phyloP scores from a whole-genome alignment of 1,140 invertebrate species.

The Cataglyphis hispanica region DNA sequence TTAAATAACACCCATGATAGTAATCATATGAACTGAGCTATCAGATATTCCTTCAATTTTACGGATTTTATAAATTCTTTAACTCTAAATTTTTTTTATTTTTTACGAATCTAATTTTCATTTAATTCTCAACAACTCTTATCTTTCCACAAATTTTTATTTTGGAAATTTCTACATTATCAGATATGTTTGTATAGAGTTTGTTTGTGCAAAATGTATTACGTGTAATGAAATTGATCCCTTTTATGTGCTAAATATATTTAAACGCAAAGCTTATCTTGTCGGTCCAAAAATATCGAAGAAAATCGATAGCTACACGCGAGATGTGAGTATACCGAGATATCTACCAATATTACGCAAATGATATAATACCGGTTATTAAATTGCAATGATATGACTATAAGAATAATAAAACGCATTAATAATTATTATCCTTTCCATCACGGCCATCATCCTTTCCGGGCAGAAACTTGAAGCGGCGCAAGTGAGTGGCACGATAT shows the following conservation, averaged over 20 bases:
- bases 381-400: conserved; percentile 7
- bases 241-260: conserved; percentile 22
- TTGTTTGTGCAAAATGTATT: background rate
- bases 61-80: background rate
- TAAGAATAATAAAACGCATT: conserved; percentile 34
- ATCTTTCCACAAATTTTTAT: conserved; percentile 6
- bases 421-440: conserved; percentile 48
- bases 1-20: conserved; percentile 28
- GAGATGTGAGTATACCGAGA: conserved; percentile 5
- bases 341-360: background rate
- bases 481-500: conserved; percentile 12
- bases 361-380: conserved; percentile 41
- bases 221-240: conserved; percentile 13
- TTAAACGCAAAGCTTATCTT: conserved; percentile 27
- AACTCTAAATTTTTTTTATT: background rate
- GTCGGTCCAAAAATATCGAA: conserved; percentile 37
- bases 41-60: conserved; percentile 5
- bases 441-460: conserved; percentile 38
- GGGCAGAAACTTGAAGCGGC: background rate
- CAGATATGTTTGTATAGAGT: background rate
- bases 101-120: conserved; percentile 4
- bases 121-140: background rate
- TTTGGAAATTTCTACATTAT: background rate
- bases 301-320: conserved; percentile 37
- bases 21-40: conserved; percentile 23